Evolutionary conservation across 2,888 invertebrate species (phyloP).

Genomic region (Cepaea hortensis): DNA sequence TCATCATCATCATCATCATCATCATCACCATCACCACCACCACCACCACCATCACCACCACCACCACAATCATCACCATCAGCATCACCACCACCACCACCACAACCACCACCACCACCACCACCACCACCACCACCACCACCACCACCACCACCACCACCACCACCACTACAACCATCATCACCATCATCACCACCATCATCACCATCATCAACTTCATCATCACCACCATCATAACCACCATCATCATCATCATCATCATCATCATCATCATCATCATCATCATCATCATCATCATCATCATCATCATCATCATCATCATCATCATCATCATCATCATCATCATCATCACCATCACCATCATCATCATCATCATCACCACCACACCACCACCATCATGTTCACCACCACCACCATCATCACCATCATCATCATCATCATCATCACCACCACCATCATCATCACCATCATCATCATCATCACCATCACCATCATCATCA

Average conservation of each 20-base stretch:
- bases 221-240: too few relatives aligned
- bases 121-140: too few relatives aligned
- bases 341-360: conserved; percentile 23
- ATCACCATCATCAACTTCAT: not conserved
- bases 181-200: conserved; percentile 23
- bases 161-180: too few relatives aligned
- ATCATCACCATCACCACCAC: not conserved
- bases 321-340: too few relatives aligned
- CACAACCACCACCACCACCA: not conserved
- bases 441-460: conserved; percentile 15
- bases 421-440: too few relatives aligned
- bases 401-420: not conserved
- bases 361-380: not conserved
- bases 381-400: too few relatives aligned
- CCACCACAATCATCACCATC: conserved; percentile 13
- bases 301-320: too few relatives aligned
- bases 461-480: conserved; percentile 5
- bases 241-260: not conserved
- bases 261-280: conserved; percentile 28
- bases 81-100: conserved; percentile 1
- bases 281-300: conserved; percentile 5
- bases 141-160: too few relatives aligned
- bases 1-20: not conserved
- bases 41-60: too few relatives aligned
- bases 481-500: not conserved